Percentiles rank a stretch among this genome's conserved stretches.
These are phyloP conservation scores for Leucopsar rothschildi DNA, from an alignment of 2,113 vertebrate genomes.

Conservation along the genomic window DNA sequence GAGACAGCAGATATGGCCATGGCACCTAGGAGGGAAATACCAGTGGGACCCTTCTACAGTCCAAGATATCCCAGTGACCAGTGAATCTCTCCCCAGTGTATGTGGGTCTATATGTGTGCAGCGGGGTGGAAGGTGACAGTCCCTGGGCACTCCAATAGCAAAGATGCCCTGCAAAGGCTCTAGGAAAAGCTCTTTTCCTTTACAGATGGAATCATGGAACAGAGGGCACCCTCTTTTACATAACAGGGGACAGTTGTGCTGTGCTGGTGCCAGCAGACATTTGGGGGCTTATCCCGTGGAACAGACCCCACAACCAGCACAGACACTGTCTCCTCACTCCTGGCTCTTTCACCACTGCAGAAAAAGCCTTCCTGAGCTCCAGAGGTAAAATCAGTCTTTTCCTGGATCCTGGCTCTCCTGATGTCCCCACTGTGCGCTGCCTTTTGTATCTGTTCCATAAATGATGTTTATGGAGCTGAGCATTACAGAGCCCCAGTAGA, in stretches of 20 bases:
- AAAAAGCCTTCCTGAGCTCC: neutral
- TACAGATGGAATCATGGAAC: neutral
- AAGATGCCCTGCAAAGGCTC: neutral
- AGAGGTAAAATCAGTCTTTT: neutral
- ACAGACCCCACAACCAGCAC: accelerated
- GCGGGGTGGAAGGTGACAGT: neutral
- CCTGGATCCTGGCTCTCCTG: neutral
- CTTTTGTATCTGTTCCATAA: neutral
- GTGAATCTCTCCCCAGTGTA: neutral
- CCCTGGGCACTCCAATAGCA: neutral
- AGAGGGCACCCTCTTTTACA: neutral
- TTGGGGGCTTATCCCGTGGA: accelerated
- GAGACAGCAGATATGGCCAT: neutral
- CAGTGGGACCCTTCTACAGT: accelerated
- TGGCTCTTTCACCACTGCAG: neutral
- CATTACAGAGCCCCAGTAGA: neutral
- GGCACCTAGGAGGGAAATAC: neutral
- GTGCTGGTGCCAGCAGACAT: neutral
- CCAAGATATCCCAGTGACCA: neutral
- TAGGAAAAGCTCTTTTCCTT: neutral
- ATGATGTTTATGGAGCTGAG: neutral
- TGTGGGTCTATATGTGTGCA: accelerated
- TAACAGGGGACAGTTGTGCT: neutral
- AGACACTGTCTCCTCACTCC: neutral
- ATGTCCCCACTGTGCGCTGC: accelerated